Conservation (phyloP, 2,888 invertebrate species). For the Tachina fera region DNA sequence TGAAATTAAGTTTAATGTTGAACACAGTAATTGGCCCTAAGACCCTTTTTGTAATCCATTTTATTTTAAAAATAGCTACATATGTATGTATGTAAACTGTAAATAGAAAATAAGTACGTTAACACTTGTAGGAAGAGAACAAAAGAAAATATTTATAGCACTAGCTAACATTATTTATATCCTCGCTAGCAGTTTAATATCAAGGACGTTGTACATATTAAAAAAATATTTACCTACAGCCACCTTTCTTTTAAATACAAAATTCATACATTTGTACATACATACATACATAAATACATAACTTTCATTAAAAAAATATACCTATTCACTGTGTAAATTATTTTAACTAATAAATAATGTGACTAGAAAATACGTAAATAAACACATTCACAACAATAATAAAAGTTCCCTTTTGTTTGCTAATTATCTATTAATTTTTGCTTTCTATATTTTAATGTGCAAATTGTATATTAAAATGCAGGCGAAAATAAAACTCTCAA, state of each 20-base stretch:
- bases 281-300: background rate
- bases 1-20: too few relatives aligned
- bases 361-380: background rate
- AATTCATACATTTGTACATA: background rate
- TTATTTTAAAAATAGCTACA: too few relatives aligned
- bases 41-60: too few relatives aligned
- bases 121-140: too few relatives aligned
- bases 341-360: background rate
- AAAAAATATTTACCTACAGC: background rate
- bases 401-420: conserved; percentile 16
- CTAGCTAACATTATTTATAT: background rate
- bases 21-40: too few relatives aligned
- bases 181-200: background rate
- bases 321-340: background rate
- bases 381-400: conserved; percentile 19
- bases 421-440: conserved; percentile 39
- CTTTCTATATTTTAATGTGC: conserved; percentile 16
- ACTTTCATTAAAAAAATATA: conserved; percentile 5
- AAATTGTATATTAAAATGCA: conserved; percentile 8
- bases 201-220: background rate
- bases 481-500: conserved; percentile 5
- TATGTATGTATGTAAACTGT: too few relatives aligned
- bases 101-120: too few relatives aligned
- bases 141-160: too few relatives aligned
- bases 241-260: background rate